Evolutionary conservation across 2,113 vertebrate genomes (phyloP), one percentile per base, ranked within the genome.

Genomic region (Cephalopholis sonnerati): DNA sequence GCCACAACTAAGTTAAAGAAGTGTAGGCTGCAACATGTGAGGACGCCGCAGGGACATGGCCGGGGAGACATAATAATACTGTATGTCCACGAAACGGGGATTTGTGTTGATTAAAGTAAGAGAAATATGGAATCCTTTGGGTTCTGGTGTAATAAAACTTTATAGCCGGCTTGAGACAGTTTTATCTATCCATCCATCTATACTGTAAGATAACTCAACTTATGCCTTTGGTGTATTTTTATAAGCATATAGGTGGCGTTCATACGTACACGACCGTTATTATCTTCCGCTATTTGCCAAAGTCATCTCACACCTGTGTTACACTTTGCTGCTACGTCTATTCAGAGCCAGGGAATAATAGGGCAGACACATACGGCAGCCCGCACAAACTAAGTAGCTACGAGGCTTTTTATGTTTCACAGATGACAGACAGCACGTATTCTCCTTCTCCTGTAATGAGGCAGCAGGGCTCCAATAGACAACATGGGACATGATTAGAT

Each of bases 401-500:
- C 25, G 10, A 86, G 83, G 77, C 15, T 82, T 88, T 89, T 77
- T 80, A 75, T 84, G 70, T 89, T 83, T 78, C 81, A 65, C 76
- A 76, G 76, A 83, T 82, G 85, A 87, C 75, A 85, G 74, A 81
- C 80, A 79, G 77, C 81, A 87, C 59, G 17, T 46, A 82, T 59
- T 83, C 79, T 82, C 65, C 44, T 57, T 53, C 62, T 69, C 53
- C 76, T 57, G 79, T 92, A 88, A 90, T 90, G 87, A 90, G 89
- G 82, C 73, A 55, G 79, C 83, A 46, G 46, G 82, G 63, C 75
- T 74, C 27, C 48, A 77, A 79, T 11, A 75, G 70, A 88, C 78
- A 76, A 92, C 79, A 62, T 51, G 71, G 85, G 77, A 88, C 39
- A 27, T 79, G 83, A 93, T 91, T 90, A 92, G 77, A 84, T 72